A percentile compares a stretch with the other conserved stretches of the same genome.
Evolutionary conservation across 2,113 vertebrate species (phyloP).

Genomic region (Silurus glanis): DNA sequence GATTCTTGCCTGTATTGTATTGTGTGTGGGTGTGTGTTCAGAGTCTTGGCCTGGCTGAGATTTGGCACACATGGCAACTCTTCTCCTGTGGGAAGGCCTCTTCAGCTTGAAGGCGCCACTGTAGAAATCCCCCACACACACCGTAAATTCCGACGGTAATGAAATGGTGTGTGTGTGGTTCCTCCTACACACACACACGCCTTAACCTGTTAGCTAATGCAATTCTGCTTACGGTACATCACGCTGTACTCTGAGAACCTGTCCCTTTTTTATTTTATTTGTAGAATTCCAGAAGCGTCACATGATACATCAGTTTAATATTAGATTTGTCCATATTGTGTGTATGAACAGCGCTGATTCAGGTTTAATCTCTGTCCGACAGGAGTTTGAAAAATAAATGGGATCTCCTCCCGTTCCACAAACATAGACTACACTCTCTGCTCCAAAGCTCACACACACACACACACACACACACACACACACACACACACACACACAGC

Average conservation of each 20-base stretch:
- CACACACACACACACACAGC: background rate
- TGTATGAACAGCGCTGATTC: background rate
- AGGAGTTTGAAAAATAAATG: background rate
- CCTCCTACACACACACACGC: background rate
- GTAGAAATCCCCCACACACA: slow-evolving; percentile 17
- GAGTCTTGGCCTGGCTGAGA: slow-evolving; percentile 34
- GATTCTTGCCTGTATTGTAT: background rate
- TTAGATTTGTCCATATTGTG: background rate
- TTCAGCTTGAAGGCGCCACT: slow-evolving; percentile 32
- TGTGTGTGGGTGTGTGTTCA: background rate
- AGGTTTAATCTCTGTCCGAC: slow-evolving; percentile 7
- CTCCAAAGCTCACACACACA: background rate
- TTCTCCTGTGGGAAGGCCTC: slow-evolving; percentile 31
- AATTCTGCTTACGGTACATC: background rate
- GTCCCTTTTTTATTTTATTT: background rate
- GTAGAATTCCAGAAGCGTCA: background rate
- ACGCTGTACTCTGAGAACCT: background rate
- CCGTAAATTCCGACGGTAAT: slow-evolving; percentile 34
- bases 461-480: background rate
- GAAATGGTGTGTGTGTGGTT: background rate
- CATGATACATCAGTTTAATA: background rate
- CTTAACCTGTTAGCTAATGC: background rate
- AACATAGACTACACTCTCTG: background rate
- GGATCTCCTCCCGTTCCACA: background rate
- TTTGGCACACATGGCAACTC: slow-evolving; percentile 16